Base-by-base conservation (phyloP, 2,888 invertebrate genomes). In the Tachina grossa region DNA sequence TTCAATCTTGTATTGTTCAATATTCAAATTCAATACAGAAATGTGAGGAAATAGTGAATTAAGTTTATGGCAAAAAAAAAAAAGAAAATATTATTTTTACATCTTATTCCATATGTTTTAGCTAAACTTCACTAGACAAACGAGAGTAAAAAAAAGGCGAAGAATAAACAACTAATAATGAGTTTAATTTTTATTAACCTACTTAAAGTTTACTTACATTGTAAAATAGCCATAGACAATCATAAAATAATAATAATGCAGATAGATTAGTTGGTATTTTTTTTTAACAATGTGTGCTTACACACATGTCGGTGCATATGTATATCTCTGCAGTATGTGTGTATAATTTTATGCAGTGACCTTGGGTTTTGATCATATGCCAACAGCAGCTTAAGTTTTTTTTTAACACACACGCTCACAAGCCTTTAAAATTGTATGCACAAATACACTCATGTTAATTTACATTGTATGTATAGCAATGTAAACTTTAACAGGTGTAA, bases 331-430 rank as follows among this genome's bases (percentile, higher is more conserved):
- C 9, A 43, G 4, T 68, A 45, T 51, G 31, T 74, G 47, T 80
- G 55, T 65, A 65, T 71, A 13, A 14, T 77, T 59, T 77, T 69
- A 22, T 81, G 49, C 75, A 76, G 78, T 85, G 85, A 83, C 85
- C 85, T 85, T 85, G 85, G 75, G 39, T 49, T 83, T 85, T 85
- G 85, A 85, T 66, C 79, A 72, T 83, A 85, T 83, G 85, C 85
- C 83, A 85, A 83, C 83, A 85, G 76, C 47, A 71, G 59, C 61
- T 76, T 71, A 53, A 82, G 13, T 74, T 78, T 74, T 61, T 43
- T 45, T 39, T 51, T 0, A 22, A 79, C n/a, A 68, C 59, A 51
- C 19, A 47, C 19, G 22, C 9, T 39, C 14, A 19, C n/a, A 68
- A 2, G 51, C 57, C 1, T 19, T 13, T 22, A 45, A 19, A 63